Percentiles rank a stretch among this genome's conserved stretches.
phyloP scores from a whole-genome alignment of 2,113 vertebrate genomes.

The Lophius piscatorius region DNA sequence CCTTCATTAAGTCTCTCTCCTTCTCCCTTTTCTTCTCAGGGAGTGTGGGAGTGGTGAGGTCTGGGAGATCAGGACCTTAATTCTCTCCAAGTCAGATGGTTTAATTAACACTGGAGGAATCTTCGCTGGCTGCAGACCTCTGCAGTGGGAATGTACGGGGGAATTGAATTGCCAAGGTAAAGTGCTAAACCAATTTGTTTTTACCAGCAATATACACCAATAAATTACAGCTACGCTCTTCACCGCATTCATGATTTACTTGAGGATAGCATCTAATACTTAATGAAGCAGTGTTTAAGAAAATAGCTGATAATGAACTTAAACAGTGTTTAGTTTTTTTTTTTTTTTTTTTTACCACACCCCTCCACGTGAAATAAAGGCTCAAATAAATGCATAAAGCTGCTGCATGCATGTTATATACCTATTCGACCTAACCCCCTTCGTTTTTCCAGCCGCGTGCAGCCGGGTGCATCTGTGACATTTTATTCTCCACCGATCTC shows the following conservation, averaged over 20 bases:
- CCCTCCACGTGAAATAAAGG: background rate
- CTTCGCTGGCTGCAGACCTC: slow-evolving; percentile 55
- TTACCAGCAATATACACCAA: slow-evolving; percentile 55
- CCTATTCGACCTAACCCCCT: too few relatives aligned
- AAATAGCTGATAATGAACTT: slow-evolving; percentile 14
- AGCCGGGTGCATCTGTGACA: too few relatives aligned
- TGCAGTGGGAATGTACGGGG: slow-evolving; percentile 44
- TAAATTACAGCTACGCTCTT: slow-evolving; percentile 40
- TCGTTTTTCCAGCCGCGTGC: too few relatives aligned
- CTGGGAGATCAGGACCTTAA: slow-evolving; percentile 77
- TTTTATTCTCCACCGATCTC: background rate
- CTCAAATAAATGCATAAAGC: background rate
- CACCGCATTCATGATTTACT: slow-evolving; percentile 46
- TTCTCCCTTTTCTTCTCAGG: slow-evolving; percentile 70
- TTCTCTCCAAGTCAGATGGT: slow-evolving; percentile 72
- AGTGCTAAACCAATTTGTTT: slow-evolving; percentile 48
- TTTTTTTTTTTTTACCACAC: background rate
- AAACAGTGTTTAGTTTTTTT: background rate
- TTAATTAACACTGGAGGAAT: slow-evolving; percentile 75
- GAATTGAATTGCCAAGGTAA: slow-evolving; percentile 67
- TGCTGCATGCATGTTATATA: background rate
- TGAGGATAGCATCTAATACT: slow-evolving; percentile 15
- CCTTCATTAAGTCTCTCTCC: slow-evolving; percentile 73
- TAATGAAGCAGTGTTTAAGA: slow-evolving; percentile 17
- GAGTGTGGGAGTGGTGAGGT: slow-evolving; percentile 70